phyloP scores from a whole-genome alignment of 2,888 invertebrate species.

The Aphelenchoides bicaudatus region DNA sequence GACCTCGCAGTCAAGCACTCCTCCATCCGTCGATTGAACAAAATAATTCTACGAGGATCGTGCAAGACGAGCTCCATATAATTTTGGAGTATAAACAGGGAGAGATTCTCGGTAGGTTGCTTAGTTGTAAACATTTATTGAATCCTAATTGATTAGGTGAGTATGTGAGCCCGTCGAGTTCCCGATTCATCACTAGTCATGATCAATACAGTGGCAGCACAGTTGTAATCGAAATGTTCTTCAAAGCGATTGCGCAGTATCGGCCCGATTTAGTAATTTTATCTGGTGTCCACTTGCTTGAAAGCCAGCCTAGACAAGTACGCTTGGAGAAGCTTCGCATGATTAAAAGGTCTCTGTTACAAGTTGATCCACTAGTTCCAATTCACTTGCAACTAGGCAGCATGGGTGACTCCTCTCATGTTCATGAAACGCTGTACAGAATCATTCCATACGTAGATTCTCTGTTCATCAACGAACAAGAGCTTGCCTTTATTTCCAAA shows the following conservation, averaged over 20 bases:
- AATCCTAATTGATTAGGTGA: no score
- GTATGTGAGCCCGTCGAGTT: slow-evolving; percentile 61
- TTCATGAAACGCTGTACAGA: slow-evolving; percentile 60
- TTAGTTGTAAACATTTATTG: no score
- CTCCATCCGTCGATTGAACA: slow-evolving; percentile 61
- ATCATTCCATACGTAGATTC: slow-evolving; percentile 61
- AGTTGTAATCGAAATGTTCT: slow-evolving; percentile 62
- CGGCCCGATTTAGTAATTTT: slow-evolving; percentile 62
- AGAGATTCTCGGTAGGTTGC: slow-evolving; percentile 63
- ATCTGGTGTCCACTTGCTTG: slow-evolving; percentile 63
- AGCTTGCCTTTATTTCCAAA: slow-evolving; percentile 62
- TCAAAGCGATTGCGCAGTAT: slow-evolving; percentile 59
- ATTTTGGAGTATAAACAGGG: slow-evolving; percentile 64
- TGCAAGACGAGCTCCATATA: slow-evolving; percentile 63
- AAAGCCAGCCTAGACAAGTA: slow-evolving; percentile 55
- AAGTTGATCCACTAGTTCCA: slow-evolving; percentile 59
- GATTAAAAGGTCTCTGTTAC: slow-evolving; percentile 59
- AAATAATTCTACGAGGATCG: slow-evolving; percentile 58
- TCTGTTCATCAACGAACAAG: slow-evolving; percentile 64
- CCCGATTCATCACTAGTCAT: slow-evolving; percentile 63
- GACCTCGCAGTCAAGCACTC: slow-evolving; percentile 61
- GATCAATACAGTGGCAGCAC: slow-evolving; percentile 61
- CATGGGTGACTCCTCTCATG: slow-evolving; percentile 61
- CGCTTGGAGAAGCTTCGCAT: slow-evolving; percentile 57
- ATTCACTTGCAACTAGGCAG: slow-evolving; percentile 64